Evolutionary conservation across 2,797 vertebrate species (phyloP).

Genomic region (Arctocebus calabarensis): DNA sequence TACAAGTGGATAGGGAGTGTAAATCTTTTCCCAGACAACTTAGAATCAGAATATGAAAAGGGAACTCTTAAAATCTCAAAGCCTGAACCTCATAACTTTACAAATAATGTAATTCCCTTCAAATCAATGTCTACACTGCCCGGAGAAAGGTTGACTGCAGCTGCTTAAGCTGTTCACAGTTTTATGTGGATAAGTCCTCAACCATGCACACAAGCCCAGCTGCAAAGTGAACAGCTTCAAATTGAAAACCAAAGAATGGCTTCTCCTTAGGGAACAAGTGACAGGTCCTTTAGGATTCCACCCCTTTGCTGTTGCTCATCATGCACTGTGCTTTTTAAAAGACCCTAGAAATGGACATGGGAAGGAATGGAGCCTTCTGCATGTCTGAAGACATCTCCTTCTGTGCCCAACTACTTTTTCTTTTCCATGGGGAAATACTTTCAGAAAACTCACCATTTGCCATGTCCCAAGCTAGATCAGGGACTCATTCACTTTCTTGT

Average conservation of each 20-base stretch:
- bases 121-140: neutral
- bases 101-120: neutral
- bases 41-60: constrained; percentile 32
- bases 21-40: constrained; percentile 7
- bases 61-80: constrained; percentile 23
- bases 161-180: neutral
- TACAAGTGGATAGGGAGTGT: neutral
- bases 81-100: neutral
- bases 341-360: constrained; percentile 27
- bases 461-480: constrained; percentile 30
- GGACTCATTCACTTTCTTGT: constrained; percentile 64
- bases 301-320: constrained; percentile 38
- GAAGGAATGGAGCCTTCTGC: constrained; percentile 18
- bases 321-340: constrained; percentile 63
- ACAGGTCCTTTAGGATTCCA: constrained; percentile 33
- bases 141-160: neutral
- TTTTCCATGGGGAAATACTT: constrained; percentile 58
- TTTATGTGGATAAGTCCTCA: neutral
- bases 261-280: neutral
- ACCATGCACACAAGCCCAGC: neutral
- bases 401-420: constrained; percentile 62
- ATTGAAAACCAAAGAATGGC: constrained; percentile 7
- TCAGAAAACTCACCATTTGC: constrained; percentile 56
- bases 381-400: constrained; percentile 12
- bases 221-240: neutral